Evolutionary conservation across 53 echinoderm and acorn worm genomes (phyloP), one percentile per base, ranked within the genome.

Genomic region (Zoroaster sp.): DNA sequence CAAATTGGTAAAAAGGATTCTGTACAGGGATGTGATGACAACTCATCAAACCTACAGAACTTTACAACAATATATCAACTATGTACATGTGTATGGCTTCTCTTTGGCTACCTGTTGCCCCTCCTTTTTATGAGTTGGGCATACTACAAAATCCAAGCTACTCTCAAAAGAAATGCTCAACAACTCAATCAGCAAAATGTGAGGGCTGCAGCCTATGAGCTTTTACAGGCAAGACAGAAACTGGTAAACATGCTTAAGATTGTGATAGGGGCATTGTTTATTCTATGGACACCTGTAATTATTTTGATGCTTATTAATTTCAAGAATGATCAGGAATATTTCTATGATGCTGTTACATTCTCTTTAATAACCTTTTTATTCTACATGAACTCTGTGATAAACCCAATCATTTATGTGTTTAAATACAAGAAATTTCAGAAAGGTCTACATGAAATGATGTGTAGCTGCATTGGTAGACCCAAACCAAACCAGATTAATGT

Each of bases 401-500:
- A 85, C 38, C 85, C 85, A 5, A n/a, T 71, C 85, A 85, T 85
- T 70, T 85, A 85, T 47, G 85, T 46, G 49, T 70, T 85, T 40
- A 85, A 85, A 23, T 85, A 71, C 85, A 85, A 71, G 71, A 69
- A 71, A 23, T 85, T 85, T 38, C 70, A 36, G 23, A 28, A 37
- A 35, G 85, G 85, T 9, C 36, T 85, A 34, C 46, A 23, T 14
- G 49, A 5, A 8, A 36, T 41, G 9, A 35, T 85, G 12, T 69
- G 85, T 36, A 28, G 43, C 23, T 47, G 72, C 36, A 12, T n/a
- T 36, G 17, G 15, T 7, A 82, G 68, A 17, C 14, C n/a, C n/a
- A n/a, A 68, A 31, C 12, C 18, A 13, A 85, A 71, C 39, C 15
- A 17, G 17, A 37, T 71, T 15, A 30, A 32, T 39, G 31, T 83